Conservation (phyloP, 23 tunicate genomes). For the Trididemnum nubilum region DNA sequence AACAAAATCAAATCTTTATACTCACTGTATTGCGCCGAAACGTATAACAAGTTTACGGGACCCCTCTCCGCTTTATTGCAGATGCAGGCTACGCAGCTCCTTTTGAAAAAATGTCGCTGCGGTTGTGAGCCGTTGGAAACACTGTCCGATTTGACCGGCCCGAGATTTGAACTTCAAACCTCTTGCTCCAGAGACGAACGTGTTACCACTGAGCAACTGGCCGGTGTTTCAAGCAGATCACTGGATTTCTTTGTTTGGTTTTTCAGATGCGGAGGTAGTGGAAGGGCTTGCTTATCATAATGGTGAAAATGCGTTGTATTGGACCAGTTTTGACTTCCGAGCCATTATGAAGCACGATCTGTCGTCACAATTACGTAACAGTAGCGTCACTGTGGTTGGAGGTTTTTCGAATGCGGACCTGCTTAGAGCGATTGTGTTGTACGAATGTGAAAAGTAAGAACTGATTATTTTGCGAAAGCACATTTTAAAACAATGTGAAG, state of each 20-base stretch:
- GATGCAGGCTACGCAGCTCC: too few relatives aligned
- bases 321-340: slow-evolving; percentile 53
- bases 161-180: neutral
- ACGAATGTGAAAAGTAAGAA: slow-evolving; percentile 69
- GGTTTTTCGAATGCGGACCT: slow-evolving; percentile 24
- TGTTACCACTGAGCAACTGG: too few relatives aligned
- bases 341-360: slow-evolving; percentile 37
- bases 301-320: slow-evolving; percentile 61
- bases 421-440: slow-evolving; percentile 71
- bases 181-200: neutral
- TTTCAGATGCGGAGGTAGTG: slow-evolving; percentile 53
- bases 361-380: neutral
- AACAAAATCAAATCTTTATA: too few relatives aligned
- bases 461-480: too few relatives aligned
- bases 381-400: slow-evolving; percentile 26
- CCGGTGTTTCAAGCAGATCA: neutral
- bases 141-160: neutral
- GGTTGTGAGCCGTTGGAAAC: neutral
- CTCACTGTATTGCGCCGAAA: too few relatives aligned
- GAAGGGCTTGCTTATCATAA: slow-evolving; percentile 80
- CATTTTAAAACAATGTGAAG: too few relatives aligned
- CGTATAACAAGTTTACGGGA: too few relatives aligned
- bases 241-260: neutral
- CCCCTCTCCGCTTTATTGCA: too few relatives aligned
- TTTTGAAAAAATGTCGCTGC: too few relatives aligned